Evolutionary conservation across 2,888 invertebrate species (phyloP).

Genomic region (Candidula unifasciata): DNA sequence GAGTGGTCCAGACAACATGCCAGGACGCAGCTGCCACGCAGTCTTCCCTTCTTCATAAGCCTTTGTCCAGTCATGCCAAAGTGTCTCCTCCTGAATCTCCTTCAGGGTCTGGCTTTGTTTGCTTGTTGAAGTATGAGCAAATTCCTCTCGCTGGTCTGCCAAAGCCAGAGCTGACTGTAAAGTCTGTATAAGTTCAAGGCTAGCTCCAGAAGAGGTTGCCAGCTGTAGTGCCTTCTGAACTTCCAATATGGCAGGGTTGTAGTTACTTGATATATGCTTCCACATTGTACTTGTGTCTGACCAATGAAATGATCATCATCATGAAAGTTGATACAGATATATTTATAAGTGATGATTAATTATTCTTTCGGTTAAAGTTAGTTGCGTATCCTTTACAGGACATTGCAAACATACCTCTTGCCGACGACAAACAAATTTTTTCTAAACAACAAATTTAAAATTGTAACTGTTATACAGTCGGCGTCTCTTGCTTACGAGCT

Average conservation of each 20-base stretch:
- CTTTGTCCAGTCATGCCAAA: slow-evolving; percentile 34
- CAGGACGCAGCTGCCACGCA: neutral
- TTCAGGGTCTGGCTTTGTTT: slow-evolving; percentile 44
- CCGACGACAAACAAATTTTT: too few relatives aligned
- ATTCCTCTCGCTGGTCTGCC: slow-evolving; percentile 39
- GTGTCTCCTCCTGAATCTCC: slow-evolving; percentile 39
- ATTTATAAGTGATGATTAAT: too few relatives aligned
- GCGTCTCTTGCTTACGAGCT: too few relatives aligned
- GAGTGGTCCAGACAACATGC: slow-evolving; percentile 46
- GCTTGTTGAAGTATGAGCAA: slow-evolving; percentile 13
- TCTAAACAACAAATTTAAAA: too few relatives aligned
- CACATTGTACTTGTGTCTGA: neutral
- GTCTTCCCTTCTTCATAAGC: slow-evolving; percentile 41
- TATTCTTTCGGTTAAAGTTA: too few relatives aligned
- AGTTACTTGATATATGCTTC: neutral
- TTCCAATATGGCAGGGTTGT: neutral
- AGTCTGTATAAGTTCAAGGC: slow-evolving; percentile 31
- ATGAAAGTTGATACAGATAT: too few relatives aligned
- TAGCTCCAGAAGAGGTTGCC: neutral
- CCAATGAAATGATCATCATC: too few relatives aligned
- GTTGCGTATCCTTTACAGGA: too few relatives aligned
- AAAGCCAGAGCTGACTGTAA: slow-evolving; percentile 38
- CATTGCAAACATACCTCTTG: too few relatives aligned
- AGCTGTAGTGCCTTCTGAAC: neutral
- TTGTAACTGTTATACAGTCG: too few relatives aligned